Percentiles rank a stretch among this genome's conserved stretches.
Evolutionary conservation across 2,113 vertebrate genomes (phyloP).

Genomic region (Xenopus tropicalis): UCB_Xtro_10.0 CM004446.2:108470501-108471000

Average conservation of each 20-base stretch:
- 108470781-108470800: neutral
- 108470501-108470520: too few relatives aligned
- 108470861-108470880: too few relatives aligned
- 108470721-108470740: constrained; percentile 81
- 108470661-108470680: constrained; percentile 92
- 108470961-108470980: too few relatives aligned
- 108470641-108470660: constrained; percentile 82
- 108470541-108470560: too few relatives aligned
- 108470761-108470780: constrained; percentile 36
- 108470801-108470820: neutral
- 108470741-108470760: constrained; percentile 68
- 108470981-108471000: too few relatives aligned
- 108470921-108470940: too few relatives aligned
- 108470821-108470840: neutral
- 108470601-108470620: constrained; percentile 90
- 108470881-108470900: too few relatives aligned
- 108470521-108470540: too few relatives aligned
- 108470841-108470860: neutral
- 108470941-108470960: too few relatives aligned
- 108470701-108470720: constrained; percentile 82
- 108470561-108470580: constrained; percentile 89
- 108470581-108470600: constrained; percentile 91
- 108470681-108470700: constrained; percentile 88
- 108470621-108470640: constrained; percentile 82
- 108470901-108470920: too few relatives aligned